Evolutionary conservation across 2,888 invertebrate genomes (phyloP).

Genomic region (Caenorhabditis sp.): DNA sequence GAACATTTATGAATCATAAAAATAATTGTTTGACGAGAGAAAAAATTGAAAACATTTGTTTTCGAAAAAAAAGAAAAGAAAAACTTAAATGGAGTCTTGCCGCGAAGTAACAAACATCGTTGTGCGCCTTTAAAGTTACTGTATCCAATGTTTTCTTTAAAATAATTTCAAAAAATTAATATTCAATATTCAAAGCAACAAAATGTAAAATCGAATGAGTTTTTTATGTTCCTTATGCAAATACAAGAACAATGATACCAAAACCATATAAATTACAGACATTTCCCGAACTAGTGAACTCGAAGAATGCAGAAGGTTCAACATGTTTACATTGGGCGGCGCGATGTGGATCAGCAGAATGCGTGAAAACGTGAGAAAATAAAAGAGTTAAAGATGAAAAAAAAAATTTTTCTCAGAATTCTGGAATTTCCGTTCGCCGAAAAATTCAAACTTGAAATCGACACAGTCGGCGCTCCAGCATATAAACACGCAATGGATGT

Average conservation of each 20-base stretch:
- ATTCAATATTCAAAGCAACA: too few species aligned
- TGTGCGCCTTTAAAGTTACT: too few species aligned
- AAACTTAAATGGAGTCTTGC: not conserved
- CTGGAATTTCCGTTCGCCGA: conserved; percentile 29
- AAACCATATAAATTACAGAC: conserved; percentile 32
- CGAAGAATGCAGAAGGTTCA: conserved; percentile 59
- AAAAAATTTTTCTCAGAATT: conserved; percentile 14
- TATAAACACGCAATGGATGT: conserved; percentile 84
- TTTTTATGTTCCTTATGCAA: not conserved
- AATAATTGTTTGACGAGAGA: not conserved
- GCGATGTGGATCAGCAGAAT: conserved; percentile 54
- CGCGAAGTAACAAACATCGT: too few species aligned
- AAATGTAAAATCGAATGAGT: too few species aligned
- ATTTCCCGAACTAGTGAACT: conserved; percentile 50
- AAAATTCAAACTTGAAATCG: conserved; percentile 74
- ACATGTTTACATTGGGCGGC: conserved; percentile 67
- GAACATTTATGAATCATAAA: not conserved
- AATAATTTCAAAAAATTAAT: too few species aligned
- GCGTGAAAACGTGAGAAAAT: conserved; percentile 49
- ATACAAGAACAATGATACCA: not conserved
- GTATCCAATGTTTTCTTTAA: too few species aligned
- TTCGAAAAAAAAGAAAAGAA: not conserved
- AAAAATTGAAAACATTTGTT: not conserved
- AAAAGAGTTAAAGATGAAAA: not conserved
- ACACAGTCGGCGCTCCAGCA: conserved; percentile 47